Evolutionary conservation across 2,888 invertebrate genomes (phyloP).

Genomic region (Dryomyza anilis): DNA sequence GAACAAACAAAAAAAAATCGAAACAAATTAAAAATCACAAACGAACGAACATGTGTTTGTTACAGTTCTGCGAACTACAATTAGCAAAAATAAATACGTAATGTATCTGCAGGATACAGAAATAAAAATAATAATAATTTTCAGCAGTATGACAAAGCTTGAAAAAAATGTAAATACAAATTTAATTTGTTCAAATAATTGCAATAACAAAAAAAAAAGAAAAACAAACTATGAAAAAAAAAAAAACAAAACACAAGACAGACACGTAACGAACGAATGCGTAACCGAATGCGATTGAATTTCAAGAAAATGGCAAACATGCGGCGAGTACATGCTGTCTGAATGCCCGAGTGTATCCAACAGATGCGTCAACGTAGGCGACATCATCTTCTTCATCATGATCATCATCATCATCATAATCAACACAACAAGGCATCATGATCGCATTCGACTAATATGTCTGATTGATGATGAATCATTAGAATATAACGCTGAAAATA

Average conservation of each 20-base stretch:
- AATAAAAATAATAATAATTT: no score
- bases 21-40: conserved; percentile 9
- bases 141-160: no score
- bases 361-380: neutral
- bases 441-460: no score
- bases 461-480: no score
- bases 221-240: neutral
- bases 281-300: neutral
- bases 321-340: no score
- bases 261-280: neutral
- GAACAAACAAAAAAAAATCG: neutral
- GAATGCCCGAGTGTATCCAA: neutral
- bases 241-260: neutral
- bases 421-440: no score
- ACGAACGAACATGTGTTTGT: conserved; percentile 11
- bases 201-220: neutral
- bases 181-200: no score
- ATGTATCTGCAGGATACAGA: neutral
- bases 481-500: no score
- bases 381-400: neutral
- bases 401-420: no score
- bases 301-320: neutral
- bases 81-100: conserved; percentile 5
- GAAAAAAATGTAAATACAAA: neutral
- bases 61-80: neutral